phyloP scores from a whole-genome alignment of 2,113 vertebrate species.

The Blennius ocellaris region DNA sequence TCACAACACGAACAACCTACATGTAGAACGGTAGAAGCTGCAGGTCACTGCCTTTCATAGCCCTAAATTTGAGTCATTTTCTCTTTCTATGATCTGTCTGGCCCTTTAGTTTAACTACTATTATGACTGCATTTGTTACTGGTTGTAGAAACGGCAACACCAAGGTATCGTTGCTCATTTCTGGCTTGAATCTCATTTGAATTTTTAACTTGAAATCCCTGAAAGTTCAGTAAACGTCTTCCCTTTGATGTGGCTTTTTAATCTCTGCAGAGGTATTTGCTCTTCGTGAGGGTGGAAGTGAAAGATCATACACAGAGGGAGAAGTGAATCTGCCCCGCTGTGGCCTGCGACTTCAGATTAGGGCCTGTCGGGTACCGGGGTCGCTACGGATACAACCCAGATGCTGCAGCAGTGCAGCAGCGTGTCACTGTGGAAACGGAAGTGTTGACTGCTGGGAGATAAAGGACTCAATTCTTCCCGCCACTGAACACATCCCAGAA shows the following conservation, averaged over 20 bases:
- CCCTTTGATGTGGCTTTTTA: conserved; percentile 23
- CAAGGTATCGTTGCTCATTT: no score
- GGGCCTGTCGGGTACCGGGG: conserved; percentile 60
- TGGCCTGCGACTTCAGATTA: conserved; percentile 63
- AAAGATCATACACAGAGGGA: conserved; percentile 28
- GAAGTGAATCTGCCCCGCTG: conserved; percentile 30
- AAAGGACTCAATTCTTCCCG: conserved; percentile 69
- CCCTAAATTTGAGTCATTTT: no score
- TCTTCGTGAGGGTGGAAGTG: conserved; percentile 20
- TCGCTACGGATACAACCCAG: conserved; percentile 63
- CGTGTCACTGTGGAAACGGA: conserved; percentile 72
- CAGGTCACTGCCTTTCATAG: no score
- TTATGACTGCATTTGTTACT: no score
- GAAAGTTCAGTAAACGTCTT: conserved; percentile 21
- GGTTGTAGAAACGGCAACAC: no score
- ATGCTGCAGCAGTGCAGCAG: conserved; percentile 53
- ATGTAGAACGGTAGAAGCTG: no score
- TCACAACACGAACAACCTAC: no score
- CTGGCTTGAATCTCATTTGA: background rate
- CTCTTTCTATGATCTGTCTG: no score
- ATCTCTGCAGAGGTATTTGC: conserved; percentile 51
- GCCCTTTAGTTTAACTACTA: no score
- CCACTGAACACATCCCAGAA: conserved; percentile 54
- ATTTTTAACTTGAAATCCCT: conserved; percentile 1
- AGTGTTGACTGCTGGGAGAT: conserved; percentile 69